Evolutionary conservation across 92 coral and sea anemone genomes (phyloP).

Genomic region (Porites evermanni): DNA sequence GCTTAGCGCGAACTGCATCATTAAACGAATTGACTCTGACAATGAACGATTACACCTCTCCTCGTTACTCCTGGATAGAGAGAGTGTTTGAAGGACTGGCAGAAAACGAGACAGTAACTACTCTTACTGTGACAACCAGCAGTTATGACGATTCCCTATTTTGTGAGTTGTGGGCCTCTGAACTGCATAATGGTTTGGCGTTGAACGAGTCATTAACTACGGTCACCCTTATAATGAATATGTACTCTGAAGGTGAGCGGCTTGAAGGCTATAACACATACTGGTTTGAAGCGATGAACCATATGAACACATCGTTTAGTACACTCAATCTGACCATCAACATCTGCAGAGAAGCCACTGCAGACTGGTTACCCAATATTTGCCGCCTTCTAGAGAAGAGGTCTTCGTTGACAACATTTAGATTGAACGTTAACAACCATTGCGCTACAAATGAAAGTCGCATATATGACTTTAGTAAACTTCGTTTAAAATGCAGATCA

Average conservation of each 20-base stretch:
- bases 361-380: background rate
- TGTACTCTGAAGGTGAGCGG: too few relatives aligned
- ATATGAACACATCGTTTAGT: background rate
- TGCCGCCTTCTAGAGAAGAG: background rate
- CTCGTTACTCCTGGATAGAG: background rate
- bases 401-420: background rate
- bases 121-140: background rate
- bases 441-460: background rate
- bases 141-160: background rate
- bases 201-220: background rate
- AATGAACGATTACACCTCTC: background rate
- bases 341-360: background rate
- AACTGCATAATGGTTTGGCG: background rate
- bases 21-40: slow-evolving; percentile 10
- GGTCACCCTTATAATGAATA: too few relatives aligned
- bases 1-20: background rate
- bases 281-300: too few relatives aligned
- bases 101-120: background rate
- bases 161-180: background rate
- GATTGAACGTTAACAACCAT: background rate
- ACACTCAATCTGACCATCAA: background rate
- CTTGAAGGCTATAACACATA: too few relatives aligned
- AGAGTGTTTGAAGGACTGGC: background rate
- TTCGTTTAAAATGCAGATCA: background rate
- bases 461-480: slow-evolving; percentile 1